Evolutionary conservation across 2,113 vertebrate genomes (phyloP), one percentile per base, ranked within the genome.

Genomic region (Periophthalmodon schlosseri): DNA sequence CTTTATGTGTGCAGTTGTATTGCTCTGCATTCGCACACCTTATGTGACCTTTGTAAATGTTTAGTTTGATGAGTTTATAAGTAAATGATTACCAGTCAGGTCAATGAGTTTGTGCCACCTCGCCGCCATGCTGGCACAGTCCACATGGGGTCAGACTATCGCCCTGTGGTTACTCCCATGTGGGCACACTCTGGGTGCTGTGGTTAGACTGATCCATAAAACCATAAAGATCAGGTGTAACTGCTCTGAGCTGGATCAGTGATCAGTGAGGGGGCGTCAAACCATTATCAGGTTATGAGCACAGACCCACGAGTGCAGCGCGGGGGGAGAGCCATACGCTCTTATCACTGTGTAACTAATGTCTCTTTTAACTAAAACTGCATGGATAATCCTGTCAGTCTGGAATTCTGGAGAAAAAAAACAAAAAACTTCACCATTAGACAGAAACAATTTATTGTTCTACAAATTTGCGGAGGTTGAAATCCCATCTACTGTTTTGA

Each of bases 141-240:
- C 70, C 75, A 73, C 50, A 0, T 3, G 54, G 49, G 81, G 81
- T 86, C 85, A 89, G 60, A 50, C 24, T 10, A 65, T 72, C 72
- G 63, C 50, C 34, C 69, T 61, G 36, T n/a, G 20, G 36, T 77
- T 50, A 68, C 60, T 5, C 33, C 57, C 1, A 18, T 44, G 9
- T 44, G 9, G 34, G 64, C 5, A 28, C 28, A 15, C 18, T 14
- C 68, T 79, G 54, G 69, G 68, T 63, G 24, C 67, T 54, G 61
- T 14, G 7, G 49, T 0, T 0, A 23, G 66, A 63, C 70, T 57
- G 49, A 60, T 72, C 84, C 68, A 85, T 89, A 86, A 87, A 89
- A 75, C 72, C 70, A 90, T 91, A 89, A 88, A 90, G 61, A 16
- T 8, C 75, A 63, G 74, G 71, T 76, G 57, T 44, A 82, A 79